Evolutionary conservation across 1,140 invertebrate species (phyloP), one percentile per base, ranked within the genome.

Genomic region (Oedothorax gibbosus): DNA sequence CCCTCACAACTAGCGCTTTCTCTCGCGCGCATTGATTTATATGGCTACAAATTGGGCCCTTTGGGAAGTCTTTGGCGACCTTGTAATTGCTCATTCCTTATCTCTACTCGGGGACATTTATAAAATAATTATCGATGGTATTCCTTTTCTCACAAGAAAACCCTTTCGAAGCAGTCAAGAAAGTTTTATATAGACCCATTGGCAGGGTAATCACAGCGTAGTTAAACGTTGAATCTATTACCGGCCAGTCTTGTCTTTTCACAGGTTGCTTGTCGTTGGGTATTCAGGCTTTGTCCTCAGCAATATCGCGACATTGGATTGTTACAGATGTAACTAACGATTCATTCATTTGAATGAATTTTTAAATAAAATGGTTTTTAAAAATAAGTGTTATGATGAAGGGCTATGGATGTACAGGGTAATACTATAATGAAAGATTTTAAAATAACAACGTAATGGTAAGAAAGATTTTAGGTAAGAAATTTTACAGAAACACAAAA

Each of bases 71-170:
- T 18, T 56, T 35, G 62, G 66, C 12, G 50, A 20, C 49, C 14
- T 50, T 79, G 62, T 79, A 79, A 79, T 79, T 53, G 77, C 77
- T 54, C 77, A 79, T 68, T 79, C 20, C 62, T 79, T 79, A 79
- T 79, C 77, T 62, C 53, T 20, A 14, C 8, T 8, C 20, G 10
- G 9, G 20, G 77, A 79, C 62, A 79, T 56, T 79, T 56, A 56
- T 49, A 68, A 79, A 79, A 79, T 79, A 79, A 79, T 79, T 79
- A 79, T 20, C 49, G 51, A 21, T 20, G 7, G 77, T 9, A 53
- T n/a, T 35, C 21, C 8, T 64, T 65, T 62, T 21, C 75, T 18
- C 49, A 35, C 72, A 51, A 71, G 53, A 75, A 75, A 50, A 50
- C 54, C 65, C 35, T 35, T 21, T 21, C 15, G 14, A 11, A 62